Percentiles rank a stretch among this genome's conserved stretches.
Evolutionary conservation across 2,113 vertebrate species (phyloP).

Genomic region (Narcine bancroftii): DNA sequence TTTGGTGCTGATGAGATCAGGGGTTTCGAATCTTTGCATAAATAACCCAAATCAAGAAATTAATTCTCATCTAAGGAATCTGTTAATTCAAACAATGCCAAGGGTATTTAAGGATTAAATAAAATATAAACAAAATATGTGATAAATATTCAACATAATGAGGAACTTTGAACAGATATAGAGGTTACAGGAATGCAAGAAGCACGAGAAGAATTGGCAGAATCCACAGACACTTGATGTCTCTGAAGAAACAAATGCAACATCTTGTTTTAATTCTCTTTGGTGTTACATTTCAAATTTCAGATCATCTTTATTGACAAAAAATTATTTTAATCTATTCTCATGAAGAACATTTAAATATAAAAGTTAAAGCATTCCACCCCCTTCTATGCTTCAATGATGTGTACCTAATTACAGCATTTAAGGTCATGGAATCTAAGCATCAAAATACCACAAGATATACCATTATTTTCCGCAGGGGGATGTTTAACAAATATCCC

Average conservation of each 20-base stretch:
- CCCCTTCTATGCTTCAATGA: background rate
- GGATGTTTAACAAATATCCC: background rate
- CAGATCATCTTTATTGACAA: background rate
- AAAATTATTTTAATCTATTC: background rate
- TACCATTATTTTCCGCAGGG: background rate
- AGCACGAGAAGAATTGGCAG: too few species aligned
- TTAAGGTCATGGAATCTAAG: background rate
- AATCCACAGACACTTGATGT: too few species aligned
- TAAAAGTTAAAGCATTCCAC: too few species aligned
- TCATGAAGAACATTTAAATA: too few species aligned
- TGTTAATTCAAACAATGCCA: background rate
- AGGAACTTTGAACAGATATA: too few species aligned
- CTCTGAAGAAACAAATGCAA: background rate
- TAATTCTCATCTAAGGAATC: background rate
- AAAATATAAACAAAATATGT: background rate
- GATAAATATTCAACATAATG: too few species aligned
- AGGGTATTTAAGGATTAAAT: background rate
- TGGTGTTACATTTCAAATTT: background rate
- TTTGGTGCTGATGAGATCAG: background rate
- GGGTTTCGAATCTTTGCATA: background rate
- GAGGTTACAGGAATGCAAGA: too few species aligned
- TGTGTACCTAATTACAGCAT: background rate
- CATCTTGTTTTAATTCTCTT: background rate
- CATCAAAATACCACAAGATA: background rate
- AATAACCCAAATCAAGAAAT: background rate